These are phyloP conservation scores for Iguana delicatissima DNA, from an alignment of 2,797 vertebrate genomes.

Conservation along the genomic window DNA sequence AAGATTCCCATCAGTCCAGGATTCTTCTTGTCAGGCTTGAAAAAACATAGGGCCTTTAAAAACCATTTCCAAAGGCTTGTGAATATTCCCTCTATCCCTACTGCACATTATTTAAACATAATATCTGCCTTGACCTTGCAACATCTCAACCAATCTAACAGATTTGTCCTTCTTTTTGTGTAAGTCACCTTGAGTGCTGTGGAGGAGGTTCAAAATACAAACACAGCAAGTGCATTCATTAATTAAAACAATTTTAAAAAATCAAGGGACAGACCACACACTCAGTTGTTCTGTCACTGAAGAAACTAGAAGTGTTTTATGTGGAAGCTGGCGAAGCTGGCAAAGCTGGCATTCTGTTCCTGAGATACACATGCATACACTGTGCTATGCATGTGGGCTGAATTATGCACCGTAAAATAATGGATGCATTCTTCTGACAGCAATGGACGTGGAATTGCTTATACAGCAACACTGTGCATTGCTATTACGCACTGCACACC, in stretches of 20 bases:
- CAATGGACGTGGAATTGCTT: too few relatives aligned
- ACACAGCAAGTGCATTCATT: neutral
- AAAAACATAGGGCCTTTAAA: too few relatives aligned
- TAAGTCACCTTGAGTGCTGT: neutral
- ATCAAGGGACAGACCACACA: neutral
- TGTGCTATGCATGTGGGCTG: too few relatives aligned
- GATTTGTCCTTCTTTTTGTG: neutral
- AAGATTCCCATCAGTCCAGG: too few relatives aligned
- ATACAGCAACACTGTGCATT: too few relatives aligned
- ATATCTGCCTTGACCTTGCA: neutral
- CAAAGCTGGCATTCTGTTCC: neutral
- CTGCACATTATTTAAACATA: neutral
- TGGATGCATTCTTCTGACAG: too few relatives aligned
- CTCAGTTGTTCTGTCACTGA: neutral
- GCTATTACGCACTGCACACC: too few relatives aligned
- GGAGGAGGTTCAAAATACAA: neutral
- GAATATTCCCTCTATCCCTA: too few relatives aligned
- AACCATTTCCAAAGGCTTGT: too few relatives aligned
- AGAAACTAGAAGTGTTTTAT: neutral
- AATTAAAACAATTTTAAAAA: neutral
- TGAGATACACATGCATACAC: neutral
- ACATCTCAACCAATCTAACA: too few relatives aligned
- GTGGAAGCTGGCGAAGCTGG: neutral
- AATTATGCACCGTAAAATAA: too few relatives aligned
- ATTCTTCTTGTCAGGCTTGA: neutral